Percentiles rank a stretch among this genome's conserved stretches.
These are phyloP conservation scores for Apis laboriosa DNA, from an alignment of 1,140 invertebrate species.

Conservation along the genomic window DNA sequence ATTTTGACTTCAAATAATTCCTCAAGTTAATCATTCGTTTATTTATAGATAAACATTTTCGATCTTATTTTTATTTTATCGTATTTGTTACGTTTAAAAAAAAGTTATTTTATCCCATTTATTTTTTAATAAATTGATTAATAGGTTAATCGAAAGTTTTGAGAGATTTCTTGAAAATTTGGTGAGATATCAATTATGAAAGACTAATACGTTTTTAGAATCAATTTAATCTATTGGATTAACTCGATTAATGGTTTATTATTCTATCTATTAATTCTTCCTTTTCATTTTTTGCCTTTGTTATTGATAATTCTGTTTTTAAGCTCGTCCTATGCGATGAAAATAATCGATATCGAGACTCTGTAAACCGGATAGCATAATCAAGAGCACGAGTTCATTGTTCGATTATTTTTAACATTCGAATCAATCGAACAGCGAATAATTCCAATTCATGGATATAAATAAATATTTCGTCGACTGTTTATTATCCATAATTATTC, in stretches of 20 bases:
- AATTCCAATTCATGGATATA: background rate
- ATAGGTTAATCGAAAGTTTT: background rate
- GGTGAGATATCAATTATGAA: background rate
- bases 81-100: background rate
- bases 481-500: constrained; percentile 1
- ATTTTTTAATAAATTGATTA: background rate
- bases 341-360: constrained; percentile 6
- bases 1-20: too few relatives aligned
- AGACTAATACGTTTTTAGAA: background rate
- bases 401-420: constrained; percentile 34
- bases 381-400: background rate
- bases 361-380: background rate
- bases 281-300: background rate
- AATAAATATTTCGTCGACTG: constrained; percentile 15
- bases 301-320: background rate
- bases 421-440: constrained; percentile 6
- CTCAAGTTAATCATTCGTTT: too few relatives aligned
- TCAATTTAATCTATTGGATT: background rate
- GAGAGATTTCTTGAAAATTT: background rate
- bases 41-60: background rate
- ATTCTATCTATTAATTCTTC: background rate
- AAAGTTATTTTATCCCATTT: background rate
- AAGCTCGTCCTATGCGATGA: background rate
- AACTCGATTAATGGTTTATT: background rate
- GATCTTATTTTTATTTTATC: too few relatives aligned